Evolutionary conservation across 2,797 vertebrate genomes (phyloP), one percentile per base, ranked within the genome.

Genomic region (Carapus acus): DNA sequence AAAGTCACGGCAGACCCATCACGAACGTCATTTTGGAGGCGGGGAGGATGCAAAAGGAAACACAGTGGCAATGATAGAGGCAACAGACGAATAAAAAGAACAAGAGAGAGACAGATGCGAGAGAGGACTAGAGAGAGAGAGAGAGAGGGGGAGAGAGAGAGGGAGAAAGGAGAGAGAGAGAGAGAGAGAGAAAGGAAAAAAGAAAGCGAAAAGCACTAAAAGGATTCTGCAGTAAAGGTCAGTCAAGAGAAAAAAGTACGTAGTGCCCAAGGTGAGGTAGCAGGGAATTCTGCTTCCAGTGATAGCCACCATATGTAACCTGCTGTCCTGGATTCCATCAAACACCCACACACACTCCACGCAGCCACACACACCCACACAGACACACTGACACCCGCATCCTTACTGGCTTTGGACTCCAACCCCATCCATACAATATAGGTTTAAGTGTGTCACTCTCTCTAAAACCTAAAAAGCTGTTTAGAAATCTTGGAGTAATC

Each of bases 281-380:
- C 62, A 67, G 65, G 49, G 47, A 53, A 62, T 72, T 51, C 43
- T 44, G 65, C 56, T 61, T 66, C 50, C 63, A 68, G 55, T 70
- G 76, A 85, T 77, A 50, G 65, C 38, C 46, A 49, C 69, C 68
- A 65, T 77, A 73, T 73, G 76, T 47, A 57, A 66, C 65, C 70
- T 59, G 62, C 58, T 67, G 65, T 52, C 62, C 65, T 74, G 55
- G 56, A 40, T 66, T 39, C 23, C 29, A 31, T 63, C 60, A 33
- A 39, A 37, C 37, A 21, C 41, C 46, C 44, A 55, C 43, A 38
- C 24, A 13, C 39, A 38, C 31, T 22, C 46, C 29, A 48, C 27
- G 24, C 45, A 48, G 22, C 27, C 31, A 37, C 33, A 49, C 47
- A 49, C 47, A 49, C 46, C 21, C 45, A 33, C 44, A 2, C n/a